Base-by-base conservation (phyloP, 1,140 invertebrate species). In the Drosophila lowei region DNA sequence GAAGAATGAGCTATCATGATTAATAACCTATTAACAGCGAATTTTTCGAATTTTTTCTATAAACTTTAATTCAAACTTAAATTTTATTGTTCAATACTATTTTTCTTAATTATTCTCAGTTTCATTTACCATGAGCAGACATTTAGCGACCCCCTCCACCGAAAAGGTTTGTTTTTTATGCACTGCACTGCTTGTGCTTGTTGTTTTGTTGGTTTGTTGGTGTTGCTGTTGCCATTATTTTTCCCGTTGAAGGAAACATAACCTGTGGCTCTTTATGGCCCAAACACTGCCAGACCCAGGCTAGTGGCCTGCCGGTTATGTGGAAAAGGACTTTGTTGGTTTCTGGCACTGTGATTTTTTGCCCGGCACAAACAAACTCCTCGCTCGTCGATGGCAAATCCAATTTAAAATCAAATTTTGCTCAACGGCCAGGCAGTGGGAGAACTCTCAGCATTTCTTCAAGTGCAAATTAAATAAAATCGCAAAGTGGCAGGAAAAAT, bases 331-430 rank as follows among this genome's bases (percentile, higher is more conserved):
- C 71, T 71, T 60, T 81, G 77, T 88, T 86, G 75, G 78, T 81
- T 88, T 68, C 28, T 28, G 43, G 11, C 55, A 41, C 21, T 18
- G 66, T 23, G 41, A 28, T 38, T 42, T 55, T 38, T 41, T 42
- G 11, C 16, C 23, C 48, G 58, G 30, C 47, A 13, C 60, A 77
- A 79, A 65, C 64, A 73, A 77, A 77, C 76, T 79, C 47, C 48
- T 61, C 65, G 61, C 60, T 80, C 70, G 68, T 73, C 77, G 71
- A 64, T 52, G 68, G 56, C 64, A 67, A 88, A 83, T 83, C 60
- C 84, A 88, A 88, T 88, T 88, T 88, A 83, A 86, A 88, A 88
- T 88, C 83, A 83, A 88, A 88, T 88, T 88, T 88, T 79, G 58
- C 53, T 60, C 34, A 53, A 34, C 21, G 50, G 56, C 25, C 30